Evolutionary conservation across 2,797 vertebrate species (phyloP), one percentile per base, ranked within the genome.

Genomic region (Dermochelys coriacea): DNA sequence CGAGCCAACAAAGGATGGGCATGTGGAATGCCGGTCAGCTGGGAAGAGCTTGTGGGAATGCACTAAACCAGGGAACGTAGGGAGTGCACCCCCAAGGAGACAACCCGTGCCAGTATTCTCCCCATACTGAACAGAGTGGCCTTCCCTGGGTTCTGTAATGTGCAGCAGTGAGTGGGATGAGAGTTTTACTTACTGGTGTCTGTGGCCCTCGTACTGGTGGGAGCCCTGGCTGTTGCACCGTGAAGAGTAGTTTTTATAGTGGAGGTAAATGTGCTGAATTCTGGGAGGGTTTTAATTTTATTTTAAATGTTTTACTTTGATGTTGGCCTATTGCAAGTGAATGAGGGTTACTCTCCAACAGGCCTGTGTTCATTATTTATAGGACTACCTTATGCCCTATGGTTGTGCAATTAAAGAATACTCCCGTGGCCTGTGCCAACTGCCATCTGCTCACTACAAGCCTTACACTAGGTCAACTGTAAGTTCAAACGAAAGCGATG

Each of bases 381-480:
- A 98, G 98, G 98, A 97, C 91, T 98, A 97, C 97, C 96, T 96
- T 97, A 93, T 97, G 96, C 97, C 97, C 97, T 98, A 98, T 64
- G 96, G 97, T 79, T 97, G 97, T 96, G 95, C 97, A 93, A 93
- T 98, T 97, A 97, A 98, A 97, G 97, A 97, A 94, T 97, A 98
- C 97, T 51, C 98, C 97, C 96, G 96, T 96, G 95, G 97, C 96
- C 96, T 98, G 86, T 98, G 97, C 97, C 98, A 97, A 88, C 95
- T 93, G 52, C 96, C 97, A 92, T 93, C 97, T 9, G 95, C 97
- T 91, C 97, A 97, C 97, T 98, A 98, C 97, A 98, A 97, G 97
- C 96, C 97, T 97, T 98, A 97, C 91, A 0, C 95, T 97, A 98
- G 98, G 98, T 97, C 97, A 71, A 97, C 96, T 91, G 98, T 98